phyloP scores from a whole-genome alignment of 2,113 vertebrate genomes.

The Calidris pugnax region DNA sequence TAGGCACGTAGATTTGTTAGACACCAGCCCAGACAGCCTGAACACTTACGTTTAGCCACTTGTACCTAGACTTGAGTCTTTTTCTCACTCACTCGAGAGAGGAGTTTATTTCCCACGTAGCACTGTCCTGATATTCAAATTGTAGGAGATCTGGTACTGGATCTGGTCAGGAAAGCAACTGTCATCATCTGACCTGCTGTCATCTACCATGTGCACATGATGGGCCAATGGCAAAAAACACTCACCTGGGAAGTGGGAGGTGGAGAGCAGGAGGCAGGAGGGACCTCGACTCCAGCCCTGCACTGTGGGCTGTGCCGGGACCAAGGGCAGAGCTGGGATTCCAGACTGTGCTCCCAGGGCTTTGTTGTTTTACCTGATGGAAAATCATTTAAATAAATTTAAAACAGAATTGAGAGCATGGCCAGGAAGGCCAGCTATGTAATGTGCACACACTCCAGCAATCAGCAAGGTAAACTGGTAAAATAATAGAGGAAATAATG shows the following conservation, averaged over 20 bases:
- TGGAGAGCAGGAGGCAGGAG: neutral
- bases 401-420: neutral
- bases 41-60: neutral
- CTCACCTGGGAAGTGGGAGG: neutral
- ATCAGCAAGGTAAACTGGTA: neutral
- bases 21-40: neutral
- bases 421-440: neutral
- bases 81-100: neutral
- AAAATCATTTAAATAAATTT: neutral
- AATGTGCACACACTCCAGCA: neutral
- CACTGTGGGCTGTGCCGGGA: neutral
- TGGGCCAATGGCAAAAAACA: neutral
- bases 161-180: neutral
- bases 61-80: neutral
- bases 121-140: neutral
- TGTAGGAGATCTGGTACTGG: neutral
- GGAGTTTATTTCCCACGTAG: neutral
- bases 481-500: neutral
- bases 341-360: neutral
- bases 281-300: neutral
- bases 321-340: neutral
- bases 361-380: neutral
- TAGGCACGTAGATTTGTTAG: neutral
- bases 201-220: neutral
- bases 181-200: neutral